Percentiles rank a stretch among this genome's conserved stretches.
phyloP scores from a whole-genome alignment of 2,797 vertebrate species.

The Mormyrops boulengeri region DNA sequence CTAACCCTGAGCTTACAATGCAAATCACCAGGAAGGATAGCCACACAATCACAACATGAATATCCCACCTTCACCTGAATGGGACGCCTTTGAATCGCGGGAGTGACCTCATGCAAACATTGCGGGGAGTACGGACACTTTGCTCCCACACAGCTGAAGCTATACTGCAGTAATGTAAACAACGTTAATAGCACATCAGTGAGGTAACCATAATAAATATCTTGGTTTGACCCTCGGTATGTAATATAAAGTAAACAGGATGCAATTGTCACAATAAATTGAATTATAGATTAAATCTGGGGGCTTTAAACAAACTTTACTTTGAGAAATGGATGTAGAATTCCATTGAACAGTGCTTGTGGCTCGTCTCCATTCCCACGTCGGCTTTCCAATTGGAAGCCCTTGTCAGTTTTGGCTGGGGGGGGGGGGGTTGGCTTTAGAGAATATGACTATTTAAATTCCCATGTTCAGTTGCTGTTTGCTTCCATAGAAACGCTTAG shows the following conservation, averaged over 20 bases:
- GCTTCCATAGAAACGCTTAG: conserved; percentile 53
- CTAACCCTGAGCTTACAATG: neutral
- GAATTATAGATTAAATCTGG: conserved; percentile 40
- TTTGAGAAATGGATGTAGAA: conserved; percentile 44
- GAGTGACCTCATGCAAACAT: neutral
- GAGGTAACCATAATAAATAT: conserved; percentile 37
- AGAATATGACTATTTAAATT: conserved; percentile 58
- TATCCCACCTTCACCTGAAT: neutral
- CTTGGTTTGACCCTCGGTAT: conserved; percentile 27
- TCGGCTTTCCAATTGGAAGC: conserved; percentile 30
- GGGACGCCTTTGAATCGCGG: neutral
- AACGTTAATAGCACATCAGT: conserved; percentile 39
- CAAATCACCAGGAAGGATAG: neutral
- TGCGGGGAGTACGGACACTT: neutral
- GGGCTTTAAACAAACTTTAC: conserved; percentile 45
- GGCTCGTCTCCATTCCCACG: conserved; percentile 39
- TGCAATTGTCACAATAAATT: conserved; percentile 51
- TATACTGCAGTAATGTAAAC: neutral
- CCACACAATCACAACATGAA: neutral
- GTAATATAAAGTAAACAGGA: conserved; percentile 41
- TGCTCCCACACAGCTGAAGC: neutral
- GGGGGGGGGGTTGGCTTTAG: neutral
- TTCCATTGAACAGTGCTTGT: conserved; percentile 20
- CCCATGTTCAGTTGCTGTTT: conserved; percentile 57
- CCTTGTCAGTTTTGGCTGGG: neutral